phyloP scores from a whole-genome alignment of 2,113 vertebrate genomes.

The Hemiscyllium ocellatum region DNA sequence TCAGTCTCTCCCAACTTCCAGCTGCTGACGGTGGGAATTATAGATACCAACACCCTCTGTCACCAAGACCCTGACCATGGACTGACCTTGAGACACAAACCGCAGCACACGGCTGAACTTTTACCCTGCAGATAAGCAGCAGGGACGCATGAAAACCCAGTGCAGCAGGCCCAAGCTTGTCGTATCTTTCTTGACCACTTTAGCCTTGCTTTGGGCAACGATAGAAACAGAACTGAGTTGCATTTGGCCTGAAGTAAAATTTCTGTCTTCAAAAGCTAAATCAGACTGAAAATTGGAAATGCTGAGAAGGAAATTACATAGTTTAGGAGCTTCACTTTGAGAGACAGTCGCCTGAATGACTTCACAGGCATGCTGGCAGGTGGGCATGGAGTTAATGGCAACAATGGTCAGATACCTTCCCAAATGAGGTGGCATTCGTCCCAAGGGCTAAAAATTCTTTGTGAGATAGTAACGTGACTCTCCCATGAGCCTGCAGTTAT shows the following conservation, averaged over 20 bases:
- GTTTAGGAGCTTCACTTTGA: neutral
- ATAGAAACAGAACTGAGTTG: neutral
- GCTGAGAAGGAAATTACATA: neutral
- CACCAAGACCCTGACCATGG: slow-evolving; percentile 4
- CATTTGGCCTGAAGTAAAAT: neutral
- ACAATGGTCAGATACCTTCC: neutral
- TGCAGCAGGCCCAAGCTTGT: neutral
- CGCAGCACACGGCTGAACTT: neutral
- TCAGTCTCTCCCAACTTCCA: neutral
- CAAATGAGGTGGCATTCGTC: neutral
- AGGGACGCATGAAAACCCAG: neutral
- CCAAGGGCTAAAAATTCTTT: neutral
- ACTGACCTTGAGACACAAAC: neutral
- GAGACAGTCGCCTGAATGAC: neutral
- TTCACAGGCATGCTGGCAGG: neutral
- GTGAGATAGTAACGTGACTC: too few species aligned
- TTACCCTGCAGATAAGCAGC: slow-evolving; percentile 6
- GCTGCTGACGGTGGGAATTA: neutral
- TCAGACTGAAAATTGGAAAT: neutral
- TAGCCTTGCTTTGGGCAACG: neutral
- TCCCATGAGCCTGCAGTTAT: neutral
- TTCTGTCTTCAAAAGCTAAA: neutral
- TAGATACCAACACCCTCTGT: neutral
- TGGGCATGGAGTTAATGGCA: neutral
- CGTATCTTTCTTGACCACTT: slow-evolving; percentile 5